Evolutionary conservation across 2,888 invertebrate genomes (phyloP).

Genomic region (Scelioninae gen. 1): DNA sequence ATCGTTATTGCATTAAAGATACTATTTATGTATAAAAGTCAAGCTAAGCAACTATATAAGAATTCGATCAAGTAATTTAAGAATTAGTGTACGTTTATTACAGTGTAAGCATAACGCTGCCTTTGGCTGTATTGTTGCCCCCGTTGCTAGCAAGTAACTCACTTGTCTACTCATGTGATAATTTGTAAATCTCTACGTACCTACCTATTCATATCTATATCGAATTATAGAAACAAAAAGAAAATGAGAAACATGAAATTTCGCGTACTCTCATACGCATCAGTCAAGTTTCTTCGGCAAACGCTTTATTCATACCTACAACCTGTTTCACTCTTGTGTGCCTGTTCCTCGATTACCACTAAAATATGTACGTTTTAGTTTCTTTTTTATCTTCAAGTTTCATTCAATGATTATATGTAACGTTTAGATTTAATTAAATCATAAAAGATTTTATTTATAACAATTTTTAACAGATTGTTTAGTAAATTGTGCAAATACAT

Average conservation of each 20-base stretch:
- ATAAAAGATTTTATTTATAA: too few relatives aligned
- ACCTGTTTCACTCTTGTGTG: conserved; percentile 72
- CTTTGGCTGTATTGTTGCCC: conserved; percentile 83
- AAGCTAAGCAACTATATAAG: conserved; percentile 69
- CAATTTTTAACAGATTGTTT: too few relatives aligned
- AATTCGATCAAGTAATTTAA: conserved; percentile 69
- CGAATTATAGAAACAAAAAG: conserved; percentile 65
- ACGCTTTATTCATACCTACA: conserved; percentile 70
- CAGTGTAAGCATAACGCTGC: conserved; percentile 80
- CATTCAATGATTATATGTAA: too few relatives aligned
- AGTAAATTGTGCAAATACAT: too few relatives aligned
- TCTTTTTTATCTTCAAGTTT: too few relatives aligned
- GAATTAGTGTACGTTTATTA: conserved; percentile 77
- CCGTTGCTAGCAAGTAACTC: conserved; percentile 82
- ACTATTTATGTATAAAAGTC: conserved; percentile 81
- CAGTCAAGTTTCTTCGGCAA: conserved; percentile 65
- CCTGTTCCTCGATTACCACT: conserved; percentile 70
- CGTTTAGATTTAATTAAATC: too few relatives aligned
- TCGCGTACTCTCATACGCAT: conserved; percentile 40
- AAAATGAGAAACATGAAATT: conserved; percentile 62
- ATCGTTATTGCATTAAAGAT: conserved; percentile 82
- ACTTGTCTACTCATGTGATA: conserved; percentile 83
- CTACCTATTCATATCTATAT: conserved; percentile 76
- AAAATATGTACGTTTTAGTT: too few relatives aligned
- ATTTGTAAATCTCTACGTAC: conserved; percentile 82